phyloP scores from a whole-genome alignment of 1,140 invertebrate genomes.

The Sitobion miscanthi region DNA sequence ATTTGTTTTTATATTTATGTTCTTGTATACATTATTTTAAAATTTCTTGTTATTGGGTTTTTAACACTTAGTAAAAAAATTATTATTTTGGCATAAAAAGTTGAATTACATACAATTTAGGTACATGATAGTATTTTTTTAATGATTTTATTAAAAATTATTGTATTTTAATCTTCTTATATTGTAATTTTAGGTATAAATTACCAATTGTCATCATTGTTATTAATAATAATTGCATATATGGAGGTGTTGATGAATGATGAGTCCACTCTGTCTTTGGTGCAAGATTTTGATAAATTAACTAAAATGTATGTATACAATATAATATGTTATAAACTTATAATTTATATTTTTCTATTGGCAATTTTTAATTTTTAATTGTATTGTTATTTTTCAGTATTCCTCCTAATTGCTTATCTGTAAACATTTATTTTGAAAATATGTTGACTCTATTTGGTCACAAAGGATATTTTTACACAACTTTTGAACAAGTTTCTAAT shows the following conservation, averaged over 20 bases:
- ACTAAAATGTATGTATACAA: conserved; percentile 64
- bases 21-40: no score
- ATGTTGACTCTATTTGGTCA: conserved; percentile 86
- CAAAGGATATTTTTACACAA: conserved; percentile 80
- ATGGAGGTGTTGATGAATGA: conserved; percentile 75
- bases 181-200: conserved; percentile 74
- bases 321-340: conserved; percentile 27
- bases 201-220: conserved; percentile 90
- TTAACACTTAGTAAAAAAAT: no score
- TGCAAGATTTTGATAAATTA: conserved; percentile 72
- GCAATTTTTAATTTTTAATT: background rate
- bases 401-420: conserved; percentile 80
- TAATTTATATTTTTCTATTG: background rate
- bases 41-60: no score
- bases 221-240: conserved; percentile 96
- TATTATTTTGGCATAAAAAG: no score
- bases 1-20: no score
- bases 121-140: background rate
- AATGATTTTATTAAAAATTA: background rate
- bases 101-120: no score
- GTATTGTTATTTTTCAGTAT: conserved; percentile 66
- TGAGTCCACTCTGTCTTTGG: conserved; percentile 73
- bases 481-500: conserved; percentile 74
- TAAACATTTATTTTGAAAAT: conserved; percentile 84
- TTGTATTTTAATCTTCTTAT: background rate